Base-by-base conservation (phyloP, 53 echinoderm and acorn worm species). In the Temnopleurus reevesii region DNA sequence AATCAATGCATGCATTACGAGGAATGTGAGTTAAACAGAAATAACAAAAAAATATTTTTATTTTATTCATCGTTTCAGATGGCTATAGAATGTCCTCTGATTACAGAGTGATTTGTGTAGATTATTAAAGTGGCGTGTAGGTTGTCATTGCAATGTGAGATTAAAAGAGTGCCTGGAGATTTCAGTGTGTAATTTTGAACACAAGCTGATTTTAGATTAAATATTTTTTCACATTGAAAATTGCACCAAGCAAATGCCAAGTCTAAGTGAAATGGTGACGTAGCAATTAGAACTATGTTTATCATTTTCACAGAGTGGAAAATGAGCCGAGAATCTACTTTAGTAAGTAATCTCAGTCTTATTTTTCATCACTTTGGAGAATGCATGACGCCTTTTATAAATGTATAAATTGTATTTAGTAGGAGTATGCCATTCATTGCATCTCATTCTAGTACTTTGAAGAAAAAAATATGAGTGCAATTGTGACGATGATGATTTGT, bases 361-460 rank as follows among this genome's bases (percentile, higher is more conserved):
- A 49, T 47, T 79, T 47, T 30, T 79, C 79, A 79, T 19, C 79
- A 79, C 46, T 46, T 79, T 47, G 27, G 46, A 79, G 47, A 49
- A 47, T 49, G 38, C 15, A 15, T 49, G 29, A 79, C 49, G 79
- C 79, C 79, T 19, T 83, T 83, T 83, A 34, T 55, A 55, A 83
- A 83, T 83, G 83, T 83, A 83, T 83, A 83, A 56, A 55, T 77
- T 59, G 44, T 79, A 79, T 79, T 79, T 79, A 59, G 12, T 59
- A 71, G 19, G 41, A 71, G 80, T 80, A 80, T 80, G 53, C 80
- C 24, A 29, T 12, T 30, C 45, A 17, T 28, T 53, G 47, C 80
- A 49, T 30, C 49, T 49, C 27, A 45, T 43, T 17, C 25, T 13
- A 81, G 51, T 53, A 81, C 51, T 45, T 25, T 53, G 54, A 81